Evolutionary conservation across 2,888 invertebrate genomes (phyloP), one percentile per base, ranked within the genome.

Genomic region (Euplagia quadripunctaria): DNA sequence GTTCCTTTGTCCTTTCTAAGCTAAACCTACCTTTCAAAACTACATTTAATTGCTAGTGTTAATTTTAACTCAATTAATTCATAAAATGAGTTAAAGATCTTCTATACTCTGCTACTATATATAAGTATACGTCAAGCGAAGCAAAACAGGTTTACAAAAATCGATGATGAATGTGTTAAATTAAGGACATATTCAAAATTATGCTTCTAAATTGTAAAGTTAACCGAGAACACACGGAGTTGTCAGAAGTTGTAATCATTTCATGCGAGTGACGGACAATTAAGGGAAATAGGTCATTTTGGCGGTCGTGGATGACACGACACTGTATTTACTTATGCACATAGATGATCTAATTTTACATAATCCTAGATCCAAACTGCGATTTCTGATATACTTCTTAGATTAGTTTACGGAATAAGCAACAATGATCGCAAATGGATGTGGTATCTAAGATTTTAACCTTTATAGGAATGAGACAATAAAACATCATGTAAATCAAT

Each of bases 271-370:
- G 73, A 73, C 73, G 70, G 69, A 51, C 73, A 70, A 70, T 73
- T 73, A 73, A 73, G 64, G 65, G 58, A 73, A 73, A 73, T 73
- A 73, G 73, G 73, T 73, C 73, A 70, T 69, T 73, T 70, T 61
- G 65, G 42, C 51, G 58, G 64, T 70, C 51, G 65, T 43, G 52
- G 42, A 51, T 69, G 69, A 69, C 69, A 68, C 31, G 16, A 17
- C 43, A 46, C 49, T 66, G 55, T 73, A 49, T 69, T 73, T 49
- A 64, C 68, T 69, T 68, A 69, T 69, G 69, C 69, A 72, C 64
- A 66, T 52, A 31, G 41, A 64, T 68, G 52, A 72, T 64, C 55
- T 20, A 43, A 68, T 55, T 68, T 71, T n/a, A 67, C n/a, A 41
- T 66, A n/a, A 20, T 31, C 46, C 31, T 20, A 42, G 12, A n/a